Evolutionary conservation across 2,113 vertebrate genomes (phyloP).

Genomic region (Elephas maximus): DNA sequence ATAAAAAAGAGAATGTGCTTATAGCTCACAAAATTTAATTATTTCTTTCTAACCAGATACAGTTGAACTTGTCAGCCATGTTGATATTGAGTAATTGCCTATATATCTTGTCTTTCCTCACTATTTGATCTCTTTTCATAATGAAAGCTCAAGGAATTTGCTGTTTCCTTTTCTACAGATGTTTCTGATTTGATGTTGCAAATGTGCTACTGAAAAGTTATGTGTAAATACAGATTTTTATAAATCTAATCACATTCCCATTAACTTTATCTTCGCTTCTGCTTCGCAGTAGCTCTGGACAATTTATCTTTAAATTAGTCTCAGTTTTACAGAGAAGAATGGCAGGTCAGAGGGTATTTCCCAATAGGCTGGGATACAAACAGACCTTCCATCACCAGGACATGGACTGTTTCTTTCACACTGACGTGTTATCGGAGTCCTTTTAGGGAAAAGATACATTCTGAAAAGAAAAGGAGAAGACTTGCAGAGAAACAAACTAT

Average conservation of each 20-base stretch:
- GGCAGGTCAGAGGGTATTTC: slow-evolving; percentile 77
- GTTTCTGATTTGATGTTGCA: slow-evolving; percentile 73
- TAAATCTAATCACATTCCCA: slow-evolving; percentile 83
- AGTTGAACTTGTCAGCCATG: slow-evolving; percentile 77
- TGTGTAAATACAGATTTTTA: slow-evolving; percentile 84
- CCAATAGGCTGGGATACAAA: slow-evolving; percentile 74
- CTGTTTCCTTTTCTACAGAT: slow-evolving; percentile 76
- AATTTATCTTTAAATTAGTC: slow-evolving; percentile 85
- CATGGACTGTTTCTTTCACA: slow-evolving; percentile 53
- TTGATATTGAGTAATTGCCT: slow-evolving; percentile 78
- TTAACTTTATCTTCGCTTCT: slow-evolving; percentile 85
- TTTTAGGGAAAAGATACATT: not conserved
- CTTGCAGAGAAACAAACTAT: not conserved
- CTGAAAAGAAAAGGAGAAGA: slow-evolving; percentile 38
- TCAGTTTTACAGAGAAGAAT: slow-evolving; percentile 79
- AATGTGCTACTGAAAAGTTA: slow-evolving; percentile 73
- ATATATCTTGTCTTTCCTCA: slow-evolving; percentile 74
- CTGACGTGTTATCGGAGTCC: slow-evolving; percentile 14
- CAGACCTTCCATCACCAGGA: slow-evolving; percentile 66
- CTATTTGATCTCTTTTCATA: slow-evolving; percentile 77
- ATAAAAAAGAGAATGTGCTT: slow-evolving; percentile 61
- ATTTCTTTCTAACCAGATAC: slow-evolving; percentile 66
- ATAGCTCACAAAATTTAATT: slow-evolving; percentile 73
- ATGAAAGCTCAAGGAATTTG: slow-evolving; percentile 74
- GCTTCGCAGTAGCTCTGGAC: slow-evolving; percentile 72